Base-by-base conservation (phyloP, 2,797 vertebrate species). In the Heterohyrax brucei region DNA sequence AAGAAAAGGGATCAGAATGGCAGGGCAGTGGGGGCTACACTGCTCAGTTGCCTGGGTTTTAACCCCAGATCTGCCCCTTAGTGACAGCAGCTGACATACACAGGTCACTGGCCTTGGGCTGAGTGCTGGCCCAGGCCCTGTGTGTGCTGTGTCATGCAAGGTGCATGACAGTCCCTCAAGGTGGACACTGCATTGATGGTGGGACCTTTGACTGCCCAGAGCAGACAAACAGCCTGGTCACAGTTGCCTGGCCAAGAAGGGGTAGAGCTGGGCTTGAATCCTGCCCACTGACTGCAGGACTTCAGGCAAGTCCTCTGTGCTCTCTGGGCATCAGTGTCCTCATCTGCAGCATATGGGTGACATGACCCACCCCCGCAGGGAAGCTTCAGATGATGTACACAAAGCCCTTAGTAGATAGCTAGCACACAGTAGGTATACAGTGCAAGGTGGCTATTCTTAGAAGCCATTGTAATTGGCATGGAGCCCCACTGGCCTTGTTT, bases 101-200 rank as follows among this genome's bases (percentile, higher is more conserved):
- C 0, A 0, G 87, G 10, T 12, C 21, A 48, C 53, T 3, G 44
- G 3, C 56, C 68, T 4, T 2, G 12, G 1, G 13, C 85, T 68
- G 9, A 39, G 21, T 1, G 0, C 91, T 1, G 2, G 22, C 4
- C 7, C 5, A 4, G 62, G 62, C 12, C 0, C 3, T 0, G 26
- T 0, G 0, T 0, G 24, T 0, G 5, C 50, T 1, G 0, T 14
- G 33, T 19, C 50, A 0, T 0, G 1, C 0, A 0, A 0, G 14
- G 70, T 66, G 12, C 0, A 1, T 0, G 0, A 33, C 39, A 6
- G 14, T 14, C 62, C 53, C 24, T 1, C 7, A 13, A 53, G 64
- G 39, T 0, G 5, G 70, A 1, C 0, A 0, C 68, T 13, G 46
- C 8, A 26, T 0, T 7, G 19, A 5, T 5, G 70, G 85, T n/a